Evolutionary conservation across 1,140 invertebrate species (phyloP), one percentile per base, ranked within the genome.

Genomic region (Caenorhabditis tropicalis): DNA sequence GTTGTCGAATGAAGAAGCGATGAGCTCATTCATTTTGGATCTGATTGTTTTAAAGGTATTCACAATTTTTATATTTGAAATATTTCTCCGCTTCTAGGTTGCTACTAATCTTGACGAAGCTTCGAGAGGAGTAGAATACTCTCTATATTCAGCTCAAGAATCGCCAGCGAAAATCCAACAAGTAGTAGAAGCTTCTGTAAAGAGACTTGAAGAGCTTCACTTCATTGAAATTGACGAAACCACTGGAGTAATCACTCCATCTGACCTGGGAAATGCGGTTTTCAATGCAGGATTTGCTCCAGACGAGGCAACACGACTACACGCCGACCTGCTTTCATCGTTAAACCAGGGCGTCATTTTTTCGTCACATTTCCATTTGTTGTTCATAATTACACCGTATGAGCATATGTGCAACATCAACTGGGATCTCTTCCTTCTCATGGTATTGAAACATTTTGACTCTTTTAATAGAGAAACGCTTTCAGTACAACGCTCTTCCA

Each of bases 21-120:
- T 89, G 82, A 85, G 84, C 33, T 36, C 84, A 0, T 89, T 90
- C 46, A 82, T 89, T 24, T 70, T 90, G 27, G 88, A 90, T 84
- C 49, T 89, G 15, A 82, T 89, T 33, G 86, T 86, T 36, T 53
- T 89, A n/a, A 89, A 89, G 48, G 85, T 88, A 48, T 39, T 81
- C 9, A 27, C 43, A 43, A 36, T 49, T 39, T 58, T 29, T 43
- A 16, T 81, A n/a, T 6, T 43, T 10, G 21, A 48, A 29, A 79
- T n/a, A n/a, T n/a, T 83, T 49, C 56, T 31, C 48, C 21, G 29
- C 86, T 31, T 51, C 12, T 43, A 43, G 33, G 24, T 84, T 9
- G 86, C 82, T 24, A 16, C 15, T 15, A 81, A 51, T 56, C 0
- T 85, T 43, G 31, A 48, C 7, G 60, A 86, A 65, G 29, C 86